Evolutionary conservation across 1,140 invertebrate species (phyloP).

Genomic region (Gonatopus flavifemur): DNA sequence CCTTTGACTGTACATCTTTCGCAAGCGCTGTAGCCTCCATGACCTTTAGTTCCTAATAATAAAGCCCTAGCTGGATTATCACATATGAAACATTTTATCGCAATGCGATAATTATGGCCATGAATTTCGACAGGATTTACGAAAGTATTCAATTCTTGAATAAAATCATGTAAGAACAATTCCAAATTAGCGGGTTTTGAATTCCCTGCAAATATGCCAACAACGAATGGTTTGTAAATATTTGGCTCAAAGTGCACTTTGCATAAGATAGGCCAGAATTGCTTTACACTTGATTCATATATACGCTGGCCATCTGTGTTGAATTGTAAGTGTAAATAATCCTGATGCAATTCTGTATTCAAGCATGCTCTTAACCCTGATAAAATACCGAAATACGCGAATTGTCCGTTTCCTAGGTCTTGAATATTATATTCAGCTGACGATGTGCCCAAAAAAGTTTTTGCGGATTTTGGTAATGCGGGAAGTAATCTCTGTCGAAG

Average conservation of each 20-base stretch:
- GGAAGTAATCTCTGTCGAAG: background rate
- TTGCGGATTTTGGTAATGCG: background rate
- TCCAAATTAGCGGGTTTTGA: background rate
- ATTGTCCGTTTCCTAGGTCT: background rate
- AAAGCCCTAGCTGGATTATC: conserved; percentile 13
- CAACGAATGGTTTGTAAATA: background rate
- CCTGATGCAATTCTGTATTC: background rate
- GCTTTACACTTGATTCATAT: background rate
- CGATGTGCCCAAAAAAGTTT: conserved; percentile 35
- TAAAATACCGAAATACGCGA: conserved; percentile 9
- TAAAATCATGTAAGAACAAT: background rate
- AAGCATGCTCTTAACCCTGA: conserved; percentile 3
- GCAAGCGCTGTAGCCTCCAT: background rate
- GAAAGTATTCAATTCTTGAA: background rate
- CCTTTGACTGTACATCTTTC: conserved; percentile 8
- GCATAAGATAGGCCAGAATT: background rate
- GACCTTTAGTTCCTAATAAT: conserved; percentile 9
- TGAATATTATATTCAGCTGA: background rate
- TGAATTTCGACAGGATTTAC: background rate
- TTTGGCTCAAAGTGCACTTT: too few species aligned
- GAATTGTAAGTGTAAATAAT: background rate
- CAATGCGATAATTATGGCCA: conserved; percentile 2
- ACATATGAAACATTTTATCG: conserved; percentile 12
- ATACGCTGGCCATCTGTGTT: background rate
- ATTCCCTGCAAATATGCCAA: background rate